Percentiles rank a stretch among this genome's conserved stretches.
These are phyloP conservation scores for Austrofundulus limnaeus DNA, from an alignment of 2,113 vertebrate genomes.

Conservation along the genomic window DNA sequence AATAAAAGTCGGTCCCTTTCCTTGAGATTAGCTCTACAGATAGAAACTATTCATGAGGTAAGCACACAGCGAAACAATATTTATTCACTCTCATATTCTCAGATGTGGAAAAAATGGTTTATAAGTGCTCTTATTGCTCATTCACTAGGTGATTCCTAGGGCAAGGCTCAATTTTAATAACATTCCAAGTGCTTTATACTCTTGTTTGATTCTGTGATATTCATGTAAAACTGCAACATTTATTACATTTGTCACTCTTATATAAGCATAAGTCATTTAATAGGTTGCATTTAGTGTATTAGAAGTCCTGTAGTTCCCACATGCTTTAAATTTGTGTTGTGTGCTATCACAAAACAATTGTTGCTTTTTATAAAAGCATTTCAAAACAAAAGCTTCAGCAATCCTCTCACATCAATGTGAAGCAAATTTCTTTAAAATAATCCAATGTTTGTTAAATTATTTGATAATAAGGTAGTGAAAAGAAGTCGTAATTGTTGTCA, in stretches of 20 bases:
- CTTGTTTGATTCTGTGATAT: conserved; percentile 9
- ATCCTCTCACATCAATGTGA: background rate
- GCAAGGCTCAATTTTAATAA: too few relatives aligned
- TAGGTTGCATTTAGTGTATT: conserved; percentile 10
- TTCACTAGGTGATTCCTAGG: background rate
- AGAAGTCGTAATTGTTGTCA: background rate
- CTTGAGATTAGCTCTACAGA: conserved; percentile 1
- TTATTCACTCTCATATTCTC: background rate
- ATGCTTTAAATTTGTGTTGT: conserved; percentile 10
- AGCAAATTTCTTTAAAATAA: background rate
- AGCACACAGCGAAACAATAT: conserved; percentile 7
- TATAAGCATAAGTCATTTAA: conserved; percentile 14
- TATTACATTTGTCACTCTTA: conserved; percentile 1
- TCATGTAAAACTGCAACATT: background rate
- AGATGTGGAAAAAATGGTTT: conserved; percentile 4
- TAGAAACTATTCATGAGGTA: conserved; percentile 1
- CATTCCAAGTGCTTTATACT: background rate
- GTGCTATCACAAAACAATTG: background rate
- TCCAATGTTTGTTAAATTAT: background rate
- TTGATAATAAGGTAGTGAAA: background rate
- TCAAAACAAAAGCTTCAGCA: conserved; percentile 4
- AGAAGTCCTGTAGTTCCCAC: conserved; percentile 20
- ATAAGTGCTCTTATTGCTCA: background rate
- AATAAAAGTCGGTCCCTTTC: conserved; percentile 17
- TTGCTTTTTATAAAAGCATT: background rate